phyloP scores from a whole-genome alignment of 2,888 invertebrate genomes.

The Troilus luridus region DNA sequence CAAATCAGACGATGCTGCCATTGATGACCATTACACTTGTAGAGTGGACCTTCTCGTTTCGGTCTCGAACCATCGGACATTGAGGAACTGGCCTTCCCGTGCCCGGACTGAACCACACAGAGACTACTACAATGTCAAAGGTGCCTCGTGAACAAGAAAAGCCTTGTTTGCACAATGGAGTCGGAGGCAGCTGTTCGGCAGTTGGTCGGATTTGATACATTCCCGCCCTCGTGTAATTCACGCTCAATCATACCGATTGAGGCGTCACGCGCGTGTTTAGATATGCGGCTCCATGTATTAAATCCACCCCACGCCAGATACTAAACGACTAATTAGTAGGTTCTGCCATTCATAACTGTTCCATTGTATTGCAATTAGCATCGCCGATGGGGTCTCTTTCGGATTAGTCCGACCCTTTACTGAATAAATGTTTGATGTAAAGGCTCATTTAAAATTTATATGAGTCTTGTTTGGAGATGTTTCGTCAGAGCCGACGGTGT shows the following conservation, averaged over 20 bases:
- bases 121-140: conserved; percentile 12
- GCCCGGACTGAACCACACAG: not conserved
- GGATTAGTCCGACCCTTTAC: not conserved
- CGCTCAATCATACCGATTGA: conserved; percentile 51
- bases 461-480: not conserved
- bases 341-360: not conserved
- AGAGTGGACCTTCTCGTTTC: not conserved
- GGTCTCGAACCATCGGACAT: not conserved
- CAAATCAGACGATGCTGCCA: not conserved
- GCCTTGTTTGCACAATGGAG: conserved; percentile 39
- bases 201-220: conserved; percentile 53
- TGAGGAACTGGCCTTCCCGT: not conserved
- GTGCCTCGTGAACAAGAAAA: conserved; percentile 28
- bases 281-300: not conserved
- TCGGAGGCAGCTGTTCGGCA: conserved; percentile 29
- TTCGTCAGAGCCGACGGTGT: not conserved
- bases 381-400: not conserved
- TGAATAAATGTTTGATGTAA: not conserved
- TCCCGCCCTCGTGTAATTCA: conserved; percentile 54
- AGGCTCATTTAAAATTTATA: conserved; percentile 11
- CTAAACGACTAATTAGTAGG: conserved; percentile 19
- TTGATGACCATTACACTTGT: not conserved
- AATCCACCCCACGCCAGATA: conserved; percentile 3
- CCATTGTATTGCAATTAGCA: not conserved
- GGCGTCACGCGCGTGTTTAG: conserved; percentile 34